phyloP scores from a whole-genome alignment of 2,113 vertebrate species.

The Trinectes maculatus region DNA sequence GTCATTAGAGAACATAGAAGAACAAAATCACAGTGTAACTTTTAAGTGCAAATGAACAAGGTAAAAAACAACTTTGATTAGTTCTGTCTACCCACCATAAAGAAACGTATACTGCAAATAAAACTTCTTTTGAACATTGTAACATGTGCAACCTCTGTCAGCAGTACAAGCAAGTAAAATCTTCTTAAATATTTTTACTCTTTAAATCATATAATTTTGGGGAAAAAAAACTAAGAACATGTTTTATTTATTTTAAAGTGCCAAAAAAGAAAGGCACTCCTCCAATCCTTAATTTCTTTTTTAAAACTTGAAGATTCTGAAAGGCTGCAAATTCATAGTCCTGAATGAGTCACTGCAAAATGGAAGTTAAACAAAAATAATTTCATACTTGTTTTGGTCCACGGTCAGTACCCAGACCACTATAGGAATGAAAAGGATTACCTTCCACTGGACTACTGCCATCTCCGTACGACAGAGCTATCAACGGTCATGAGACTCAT shows the following conservation, averaged over 20 bases:
- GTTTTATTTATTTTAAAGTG: not conserved
- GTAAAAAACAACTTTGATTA: constrained; percentile 44
- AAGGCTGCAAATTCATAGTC: no score
- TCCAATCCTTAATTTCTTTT: no score
- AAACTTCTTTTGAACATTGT: constrained; percentile 1
- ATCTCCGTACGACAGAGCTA: constrained; percentile 23
- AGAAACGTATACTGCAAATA: constrained; percentile 16
- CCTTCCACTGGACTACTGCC: not conserved
- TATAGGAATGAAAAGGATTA: not conserved
- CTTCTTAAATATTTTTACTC: not conserved
- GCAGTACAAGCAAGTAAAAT: constrained; percentile 40
- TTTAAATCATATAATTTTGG: no score
- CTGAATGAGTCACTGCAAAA: constrained; percentile 10
- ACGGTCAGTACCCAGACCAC: not conserved
- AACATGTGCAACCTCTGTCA: constrained; percentile 51
- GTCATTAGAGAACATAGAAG: constrained; percentile 53
- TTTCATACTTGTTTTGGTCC: not conserved
- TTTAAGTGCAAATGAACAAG: constrained; percentile 72
- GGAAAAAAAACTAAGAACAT: no score
- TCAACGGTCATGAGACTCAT: not conserved
- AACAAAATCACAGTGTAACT: constrained; percentile 72
- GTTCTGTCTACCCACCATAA: constrained; percentile 20
- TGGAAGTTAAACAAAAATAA: not conserved
- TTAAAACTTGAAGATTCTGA: no score
- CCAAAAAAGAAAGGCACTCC: no score